Evolutionary conservation across 53 echinoderm and acorn worm genomes (phyloP), one percentile per base, ranked within the genome.

Genomic region (Hippasteria phrygiana): DNA sequence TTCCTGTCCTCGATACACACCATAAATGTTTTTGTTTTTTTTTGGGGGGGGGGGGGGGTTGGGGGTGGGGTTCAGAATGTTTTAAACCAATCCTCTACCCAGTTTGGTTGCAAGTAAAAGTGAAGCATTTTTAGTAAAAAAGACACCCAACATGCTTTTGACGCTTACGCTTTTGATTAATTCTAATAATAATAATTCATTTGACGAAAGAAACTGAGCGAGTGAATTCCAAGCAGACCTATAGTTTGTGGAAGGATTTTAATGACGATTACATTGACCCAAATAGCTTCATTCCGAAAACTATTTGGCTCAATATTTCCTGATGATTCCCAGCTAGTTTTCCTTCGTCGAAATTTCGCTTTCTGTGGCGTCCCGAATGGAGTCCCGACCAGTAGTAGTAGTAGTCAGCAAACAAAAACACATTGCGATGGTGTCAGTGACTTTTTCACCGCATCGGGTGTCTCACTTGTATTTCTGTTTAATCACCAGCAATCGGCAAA

Each of bases 281-380:
- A 32, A 75, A 75, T 75, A 46, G 28, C 42, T 75, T 24, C 33
- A 48, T 20, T 32, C 75, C 31, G 75, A 32, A 28, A 75, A 75
- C 34, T 48, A 48, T 75, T 42, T 48, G 46, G 41, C 40, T 7
- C 12, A 13, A 75, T 75, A 75, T 31, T 75, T 75, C 75, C 75
- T 75, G 75, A 75, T 75, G 29, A 26, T 20, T 33, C 13, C 18
- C 4, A 35, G 31, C 18, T 6, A 31, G 2, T 67, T 67, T 35
- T 36, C 75, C 18, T 31, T 75, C 31, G 28, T n/a, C 32, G 29
- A 31, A 50, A 35, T 72, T 72, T 72, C 72, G 72, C 72, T 72
- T 72, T 72, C 72, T 41, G 41, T 72, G 3, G 13, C 13, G 47
- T 66, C 14, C 10, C 1, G 67, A 66, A 34, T 8, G 2, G 16